A percentile compares a stretch with the other conserved stretches of the same genome.
Conservation (phyloP, 2,797 vertebrate genomes). For the Sternotherus odoratus region DNA sequence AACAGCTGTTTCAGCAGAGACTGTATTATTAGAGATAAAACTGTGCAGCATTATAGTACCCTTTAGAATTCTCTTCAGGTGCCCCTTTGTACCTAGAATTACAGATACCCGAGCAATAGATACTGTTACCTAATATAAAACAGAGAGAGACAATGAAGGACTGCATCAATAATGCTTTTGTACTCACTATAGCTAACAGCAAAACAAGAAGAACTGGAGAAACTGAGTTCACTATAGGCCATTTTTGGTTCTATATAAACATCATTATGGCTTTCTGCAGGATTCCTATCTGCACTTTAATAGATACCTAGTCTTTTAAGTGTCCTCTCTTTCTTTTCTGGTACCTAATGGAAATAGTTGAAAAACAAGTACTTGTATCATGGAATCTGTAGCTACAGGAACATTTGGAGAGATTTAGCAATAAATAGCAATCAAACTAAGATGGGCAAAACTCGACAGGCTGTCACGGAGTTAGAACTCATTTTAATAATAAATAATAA, state of each 20-base stretch:
- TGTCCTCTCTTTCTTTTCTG: conserved; percentile 5
- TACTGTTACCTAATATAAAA: background rate
- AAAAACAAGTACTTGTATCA: conserved; percentile 12
- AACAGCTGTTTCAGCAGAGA: background rate
- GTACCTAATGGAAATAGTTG: conserved; percentile 11
- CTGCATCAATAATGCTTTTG: background rate
- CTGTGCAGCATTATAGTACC: background rate
- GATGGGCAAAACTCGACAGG: background rate
- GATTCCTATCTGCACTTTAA: conserved; percentile 18
- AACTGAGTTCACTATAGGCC: background rate
- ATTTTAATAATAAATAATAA: conserved; percentile 47
- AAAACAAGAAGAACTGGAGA: conserved; percentile 4
- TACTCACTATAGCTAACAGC: background rate
- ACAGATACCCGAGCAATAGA: background rate
- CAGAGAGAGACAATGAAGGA: background rate
- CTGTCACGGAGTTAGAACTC: background rate
- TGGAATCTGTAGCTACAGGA: conserved; percentile 14
- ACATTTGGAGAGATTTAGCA: conserved; percentile 43
- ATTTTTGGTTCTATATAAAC: conserved; percentile 67
- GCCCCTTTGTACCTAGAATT: background rate
- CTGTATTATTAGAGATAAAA: background rate
- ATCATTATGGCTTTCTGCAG: background rate
- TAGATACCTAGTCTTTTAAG: background rate
- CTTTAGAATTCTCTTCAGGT: background rate
- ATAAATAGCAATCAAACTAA: conserved; percentile 54